Evolutionary conservation across 2,113 vertebrate species (phyloP).

Genomic region (Falcunculus frontatus): DNA sequence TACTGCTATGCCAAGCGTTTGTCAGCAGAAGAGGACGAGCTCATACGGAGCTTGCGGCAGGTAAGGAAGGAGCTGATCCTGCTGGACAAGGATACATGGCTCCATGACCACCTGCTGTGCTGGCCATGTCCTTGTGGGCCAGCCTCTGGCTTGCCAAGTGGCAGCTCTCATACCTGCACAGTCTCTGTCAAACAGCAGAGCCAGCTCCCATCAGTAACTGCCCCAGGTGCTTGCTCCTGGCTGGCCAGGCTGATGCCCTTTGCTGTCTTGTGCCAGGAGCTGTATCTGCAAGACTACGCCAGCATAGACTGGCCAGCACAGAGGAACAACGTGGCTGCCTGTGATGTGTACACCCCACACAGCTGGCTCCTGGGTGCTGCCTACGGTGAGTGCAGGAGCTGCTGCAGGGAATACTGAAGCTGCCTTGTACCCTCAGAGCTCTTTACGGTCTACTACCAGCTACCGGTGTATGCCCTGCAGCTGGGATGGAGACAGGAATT

Average conservation of each 20-base stretch:
- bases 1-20: constrained; percentile 89
- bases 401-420: neutral
- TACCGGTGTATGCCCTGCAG: neutral
- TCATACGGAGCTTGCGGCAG: constrained; percentile 88
- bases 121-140: neutral
- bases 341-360: constrained; percentile 89
- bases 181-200: neutral
- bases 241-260: neutral
- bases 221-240: neutral
- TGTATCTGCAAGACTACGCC: constrained; percentile 88
- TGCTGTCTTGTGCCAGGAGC: constrained; percentile 76
- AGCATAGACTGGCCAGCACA: constrained; percentile 91
- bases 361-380: constrained; percentile 79
- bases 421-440: neutral
- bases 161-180: neutral
- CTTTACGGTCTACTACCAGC: neutral
- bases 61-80: constrained; percentile 46
- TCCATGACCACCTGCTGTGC: neutral
- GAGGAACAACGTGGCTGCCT: constrained; percentile 82
- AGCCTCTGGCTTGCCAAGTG: neutral
- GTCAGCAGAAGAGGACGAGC: constrained; percentile 77
- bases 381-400: constrained; percentile 67
- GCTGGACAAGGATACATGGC: accelerated
- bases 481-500: neutral
- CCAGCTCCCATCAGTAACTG: neutral